A percentile compares a stretch with the other conserved stretches of the same genome.
phyloP scores from a whole-genome alignment of 2,797 vertebrate species.

The Labroides dimidiatus region DNA sequence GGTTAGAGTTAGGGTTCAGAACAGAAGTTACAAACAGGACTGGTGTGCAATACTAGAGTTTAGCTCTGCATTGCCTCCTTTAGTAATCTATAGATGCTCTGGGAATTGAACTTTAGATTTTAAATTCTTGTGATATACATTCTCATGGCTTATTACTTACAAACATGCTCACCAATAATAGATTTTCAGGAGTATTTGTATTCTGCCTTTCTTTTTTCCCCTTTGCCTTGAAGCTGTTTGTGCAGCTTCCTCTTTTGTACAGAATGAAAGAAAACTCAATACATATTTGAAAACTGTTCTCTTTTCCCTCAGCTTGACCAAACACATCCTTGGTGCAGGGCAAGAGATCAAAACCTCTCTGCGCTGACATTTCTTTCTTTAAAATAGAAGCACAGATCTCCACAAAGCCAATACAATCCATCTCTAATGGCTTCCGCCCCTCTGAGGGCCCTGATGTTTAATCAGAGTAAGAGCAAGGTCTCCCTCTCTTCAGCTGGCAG shows the following conservation, averaged over 20 bases:
- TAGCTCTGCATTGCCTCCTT: no score
- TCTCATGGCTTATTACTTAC: background rate
- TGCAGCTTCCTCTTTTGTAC: conserved; percentile 29
- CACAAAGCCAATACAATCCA: conserved; percentile 78
- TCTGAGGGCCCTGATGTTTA: conserved; percentile 81
- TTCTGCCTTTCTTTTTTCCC: background rate
- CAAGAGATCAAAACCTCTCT: conserved; percentile 39
- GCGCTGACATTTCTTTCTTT: conserved; percentile 47
- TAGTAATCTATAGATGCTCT: conserved; percentile 1
- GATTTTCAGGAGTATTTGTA: conserved; percentile 8
- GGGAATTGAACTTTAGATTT: background rate
- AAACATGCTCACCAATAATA: background rate
- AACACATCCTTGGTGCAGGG: conserved; percentile 41
- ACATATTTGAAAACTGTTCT: conserved; percentile 46
- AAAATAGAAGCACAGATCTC: conserved; percentile 46
- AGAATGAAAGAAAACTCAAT: conserved; percentile 44
- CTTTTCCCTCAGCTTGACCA: conserved; percentile 38
- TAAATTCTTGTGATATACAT: background rate
- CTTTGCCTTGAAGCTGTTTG: conserved; percentile 25
- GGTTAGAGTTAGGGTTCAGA: no score
- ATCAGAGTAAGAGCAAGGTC: conserved; percentile 85
- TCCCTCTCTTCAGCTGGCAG: conserved; percentile 61
- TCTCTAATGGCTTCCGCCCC: conserved; percentile 80
- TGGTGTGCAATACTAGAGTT: no score
- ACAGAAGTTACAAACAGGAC: no score